These are phyloP conservation scores for Hoplodrina blanda DNA, from an alignment of 2,888 invertebrate species.

Conservation along the genomic window DNA sequence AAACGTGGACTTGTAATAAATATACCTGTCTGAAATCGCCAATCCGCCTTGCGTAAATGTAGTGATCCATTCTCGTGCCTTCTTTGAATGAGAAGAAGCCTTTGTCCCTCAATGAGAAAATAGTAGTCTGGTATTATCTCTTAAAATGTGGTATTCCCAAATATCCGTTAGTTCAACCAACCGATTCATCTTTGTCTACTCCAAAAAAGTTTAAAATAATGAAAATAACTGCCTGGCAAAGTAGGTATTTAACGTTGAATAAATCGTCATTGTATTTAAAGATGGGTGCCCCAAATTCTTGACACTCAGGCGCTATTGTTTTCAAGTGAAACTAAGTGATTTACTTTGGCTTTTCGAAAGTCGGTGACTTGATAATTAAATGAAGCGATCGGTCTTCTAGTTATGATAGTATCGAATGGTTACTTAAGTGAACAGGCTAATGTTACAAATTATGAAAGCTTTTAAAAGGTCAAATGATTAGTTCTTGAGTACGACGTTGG, in stretches of 20 bases:
- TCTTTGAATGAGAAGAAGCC: too few species aligned
- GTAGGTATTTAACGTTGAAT: slow-evolving; percentile 22
- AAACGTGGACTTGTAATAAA: too few species aligned
- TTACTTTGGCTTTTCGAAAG: slow-evolving; percentile 61
- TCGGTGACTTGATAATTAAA: slow-evolving; percentile 51
- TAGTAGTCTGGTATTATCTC: too few species aligned
- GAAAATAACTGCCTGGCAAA: slow-evolving; percentile 30
- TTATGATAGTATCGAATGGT: slow-evolving; percentile 30
- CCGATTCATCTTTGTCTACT: slow-evolving; percentile 18
- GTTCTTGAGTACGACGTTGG: background rate
- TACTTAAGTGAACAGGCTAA: slow-evolving; percentile 18
- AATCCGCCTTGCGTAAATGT: too few species aligned
- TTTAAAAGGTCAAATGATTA: slow-evolving; percentile 13
- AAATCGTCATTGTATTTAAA: slow-evolving; percentile 52
- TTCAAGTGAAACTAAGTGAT: slow-evolving; percentile 59
- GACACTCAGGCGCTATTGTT: slow-evolving; percentile 53
- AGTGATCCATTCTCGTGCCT: too few species aligned
- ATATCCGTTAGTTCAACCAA: slow-evolving; percentile 6
- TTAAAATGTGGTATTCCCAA: slow-evolving; percentile 2
- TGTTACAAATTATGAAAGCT: slow-evolving; percentile 21
- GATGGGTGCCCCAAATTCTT: slow-evolving; percentile 59
- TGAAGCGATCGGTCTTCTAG: slow-evolving; percentile 48
- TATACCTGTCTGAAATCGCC: too few species aligned
- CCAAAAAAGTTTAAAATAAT: slow-evolving; percentile 18
- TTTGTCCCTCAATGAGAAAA: too few species aligned